These are phyloP conservation scores for Heliocidaris tuberculata DNA, from an alignment of 35 echinoderm and acorn worm species.

Conservation along the genomic window DNA sequence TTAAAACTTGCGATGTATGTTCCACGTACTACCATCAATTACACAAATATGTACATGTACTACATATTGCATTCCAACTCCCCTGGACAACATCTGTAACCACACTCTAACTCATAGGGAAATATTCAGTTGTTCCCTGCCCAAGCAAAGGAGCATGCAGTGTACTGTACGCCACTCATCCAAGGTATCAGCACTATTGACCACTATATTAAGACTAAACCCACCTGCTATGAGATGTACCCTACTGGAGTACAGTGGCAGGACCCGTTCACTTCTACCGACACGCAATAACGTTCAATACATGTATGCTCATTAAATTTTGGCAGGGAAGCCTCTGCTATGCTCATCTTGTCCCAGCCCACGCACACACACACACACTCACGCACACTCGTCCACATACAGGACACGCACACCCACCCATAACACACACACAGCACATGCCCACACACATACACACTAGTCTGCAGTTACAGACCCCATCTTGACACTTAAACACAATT, in stretches of 20 bases:
- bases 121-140: background rate
- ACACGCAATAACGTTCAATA: background rate
- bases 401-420: background rate
- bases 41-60: too few relatives aligned
- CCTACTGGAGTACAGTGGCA: background rate
- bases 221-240: background rate
- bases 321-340: background rate
- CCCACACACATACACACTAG: background rate
- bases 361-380: background rate
- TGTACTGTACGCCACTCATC: background rate
- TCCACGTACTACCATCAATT: too few relatives aligned
- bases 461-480: background rate
- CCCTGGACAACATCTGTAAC: too few relatives aligned
- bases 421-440: background rate
- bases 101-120: too few relatives aligned
- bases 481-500: too few relatives aligned
- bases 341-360: background rate
- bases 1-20: too few relatives aligned
- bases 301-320: background rate
- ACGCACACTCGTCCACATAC: background rate
- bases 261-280: background rate
- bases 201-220: background rate
- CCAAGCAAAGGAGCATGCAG: background rate
- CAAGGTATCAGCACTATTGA: background rate
- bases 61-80: too few relatives aligned